These are phyloP conservation scores for Cydia amplana DNA, from an alignment of 1,140 invertebrate genomes.

Conservation along the genomic window DNA sequence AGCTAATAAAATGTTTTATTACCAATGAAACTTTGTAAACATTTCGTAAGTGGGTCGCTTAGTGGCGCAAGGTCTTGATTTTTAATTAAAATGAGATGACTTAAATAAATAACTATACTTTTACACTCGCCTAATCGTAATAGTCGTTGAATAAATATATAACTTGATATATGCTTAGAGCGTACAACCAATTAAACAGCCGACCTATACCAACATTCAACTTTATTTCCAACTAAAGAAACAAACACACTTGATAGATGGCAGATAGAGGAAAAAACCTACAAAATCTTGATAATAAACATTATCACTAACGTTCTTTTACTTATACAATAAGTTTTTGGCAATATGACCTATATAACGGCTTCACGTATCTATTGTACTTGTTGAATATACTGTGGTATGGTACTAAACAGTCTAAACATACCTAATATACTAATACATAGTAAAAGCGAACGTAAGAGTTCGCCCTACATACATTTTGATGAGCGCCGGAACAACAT, in stretches of 20 bases:
- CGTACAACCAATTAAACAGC: neutral
- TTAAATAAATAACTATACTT: neutral
- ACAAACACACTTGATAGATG: too few relatives aligned
- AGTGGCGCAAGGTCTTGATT: neutral
- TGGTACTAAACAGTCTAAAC: neutral
- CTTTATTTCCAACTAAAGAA: too few relatives aligned
- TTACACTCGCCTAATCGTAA: too few relatives aligned
- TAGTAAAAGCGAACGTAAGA: neutral
- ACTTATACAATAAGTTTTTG: too few relatives aligned
- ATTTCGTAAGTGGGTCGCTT: constrained; percentile 9
- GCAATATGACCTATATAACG: too few relatives aligned
- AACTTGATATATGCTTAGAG: neutral
- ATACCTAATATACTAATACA: neutral
- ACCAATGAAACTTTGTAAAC: neutral
- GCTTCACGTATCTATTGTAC: too few relatives aligned
- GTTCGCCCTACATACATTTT: neutral
- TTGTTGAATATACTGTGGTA: neutral
- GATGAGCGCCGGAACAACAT: constrained; percentile 4
- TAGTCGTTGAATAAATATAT: neutral
- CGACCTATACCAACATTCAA: too few relatives aligned
- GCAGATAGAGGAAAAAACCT: too few relatives aligned
- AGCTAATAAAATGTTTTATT: constrained; percentile 9
- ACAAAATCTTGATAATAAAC: too few relatives aligned
- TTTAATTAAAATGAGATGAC: neutral
- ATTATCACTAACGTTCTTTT: too few relatives aligned